phyloP scores from a whole-genome alignment of 2,888 invertebrate species.

The Podotricha telesiphe region DNA sequence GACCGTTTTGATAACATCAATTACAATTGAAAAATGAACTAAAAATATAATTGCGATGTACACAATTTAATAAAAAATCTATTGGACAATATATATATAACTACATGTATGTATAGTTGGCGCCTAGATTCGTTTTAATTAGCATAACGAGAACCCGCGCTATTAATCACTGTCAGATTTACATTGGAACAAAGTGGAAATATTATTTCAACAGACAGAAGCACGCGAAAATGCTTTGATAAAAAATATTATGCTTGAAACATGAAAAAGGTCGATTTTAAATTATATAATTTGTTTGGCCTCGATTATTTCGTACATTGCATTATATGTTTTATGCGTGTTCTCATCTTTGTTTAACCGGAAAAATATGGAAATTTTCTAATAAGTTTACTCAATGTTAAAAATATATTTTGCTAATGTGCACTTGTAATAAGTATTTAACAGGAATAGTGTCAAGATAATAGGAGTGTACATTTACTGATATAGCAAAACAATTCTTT shows the following conservation, averaged over 20 bases:
- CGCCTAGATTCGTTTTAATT: slow-evolving; percentile 33
- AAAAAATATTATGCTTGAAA: not conserved
- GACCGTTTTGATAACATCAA: slow-evolving; percentile 9
- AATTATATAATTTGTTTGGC: slow-evolving; percentile 4
- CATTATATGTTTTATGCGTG: slow-evolving; percentile 7
- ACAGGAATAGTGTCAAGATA: too few relatives aligned
- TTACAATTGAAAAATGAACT: not conserved
- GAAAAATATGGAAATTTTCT: slow-evolving; percentile 5
- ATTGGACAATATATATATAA: not conserved
- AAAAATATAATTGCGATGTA: slow-evolving; percentile 3
- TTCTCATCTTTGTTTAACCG: slow-evolving; percentile 22
- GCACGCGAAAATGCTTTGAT: not conserved
- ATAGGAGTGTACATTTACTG: too few relatives aligned
- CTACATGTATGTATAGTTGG: slow-evolving; percentile 6
- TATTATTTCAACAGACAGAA: not conserved
- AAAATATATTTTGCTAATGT: slow-evolving; percentile 1
- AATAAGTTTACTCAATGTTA: not conserved
- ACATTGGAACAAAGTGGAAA: slow-evolving; percentile 20
- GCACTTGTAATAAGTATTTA: not conserved
- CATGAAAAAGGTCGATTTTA: not conserved
- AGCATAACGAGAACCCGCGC: slow-evolving; percentile 26
- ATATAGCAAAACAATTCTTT: too few relatives aligned
- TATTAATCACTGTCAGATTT: slow-evolving; percentile 32
- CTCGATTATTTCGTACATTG: slow-evolving; percentile 33
- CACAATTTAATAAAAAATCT: not conserved